Evolutionary conservation across 2,888 invertebrate species (phyloP), one percentile per base, ranked within the genome.

Genomic region (Pheosia gnoma): DNA sequence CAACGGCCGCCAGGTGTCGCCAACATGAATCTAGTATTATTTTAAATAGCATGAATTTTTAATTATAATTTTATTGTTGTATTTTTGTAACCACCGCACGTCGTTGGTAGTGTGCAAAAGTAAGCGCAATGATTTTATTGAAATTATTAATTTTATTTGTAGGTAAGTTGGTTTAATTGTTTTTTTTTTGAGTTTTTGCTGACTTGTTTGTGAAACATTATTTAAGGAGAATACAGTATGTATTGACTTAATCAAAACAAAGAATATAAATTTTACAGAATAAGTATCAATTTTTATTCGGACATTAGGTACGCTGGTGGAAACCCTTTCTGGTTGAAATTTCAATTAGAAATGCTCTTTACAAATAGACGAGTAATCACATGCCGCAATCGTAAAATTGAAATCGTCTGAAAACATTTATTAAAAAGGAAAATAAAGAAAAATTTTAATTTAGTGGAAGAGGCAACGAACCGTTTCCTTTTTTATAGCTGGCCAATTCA

Each of bases 401-500:
- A 79, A 80, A 82, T 78, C 77, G 75, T 78, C 77, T 76, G 72
- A 85, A 86, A 84, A 83, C 85, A 85, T 76, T 75, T 75, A 75
- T 75, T 84, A 81, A 81, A 85, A 87, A 87, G 80, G 84, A 86
- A 90, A 90, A 89, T 90, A 90, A 91, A 90, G 87, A 91, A 85
- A 85, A 84, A 81, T 89, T 88, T 92, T 92, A 90, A 92, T 91
- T 93, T 92, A 91, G 90, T 91, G 88, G 88, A 89, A 90, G 89
- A 90, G 89, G 89, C 91, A 93, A 91, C 90, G 93, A 93, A 93
- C 91, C 93, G 89, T 91, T 90, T 87, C 83, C 87, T 91, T 93
- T 93, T 93, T 93, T 91, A 90, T 91, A 93, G 92, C 91, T 90
- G 89, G 93, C 93, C 93, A 93, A 93, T 93, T 93, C 93, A 93